phyloP scores from a whole-genome alignment of 2,113 vertebrate genomes.

The Syrmaticus mikado region DNA sequence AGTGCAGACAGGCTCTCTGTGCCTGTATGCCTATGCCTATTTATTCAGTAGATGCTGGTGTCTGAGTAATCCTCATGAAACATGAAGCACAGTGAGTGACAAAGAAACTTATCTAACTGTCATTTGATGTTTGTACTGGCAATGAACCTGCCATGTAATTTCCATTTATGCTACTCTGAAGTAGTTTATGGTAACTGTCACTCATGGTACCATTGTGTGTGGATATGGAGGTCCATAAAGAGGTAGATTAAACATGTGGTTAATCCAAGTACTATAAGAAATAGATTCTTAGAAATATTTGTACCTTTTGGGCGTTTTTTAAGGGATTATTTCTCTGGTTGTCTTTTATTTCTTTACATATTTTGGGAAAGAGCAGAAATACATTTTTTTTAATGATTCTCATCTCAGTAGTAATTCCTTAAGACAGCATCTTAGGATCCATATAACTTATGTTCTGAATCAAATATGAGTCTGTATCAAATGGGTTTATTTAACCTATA shows the following conservation, averaged over 20 bases:
- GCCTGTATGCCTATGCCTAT: constrained; percentile 28
- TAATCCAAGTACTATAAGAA: constrained; percentile 33
- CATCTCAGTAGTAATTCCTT: constrained; percentile 22
- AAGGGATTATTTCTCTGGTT: constrained; percentile 59
- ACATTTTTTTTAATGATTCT: neutral
- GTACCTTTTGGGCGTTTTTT: constrained; percentile 6
- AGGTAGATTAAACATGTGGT: constrained; percentile 6
- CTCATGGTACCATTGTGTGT: constrained; percentile 55
- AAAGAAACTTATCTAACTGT: neutral
- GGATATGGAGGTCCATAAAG: constrained; percentile 30
- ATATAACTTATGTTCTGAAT: constrained; percentile 18
- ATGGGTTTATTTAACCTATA: constrained; percentile 11
- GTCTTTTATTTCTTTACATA: constrained; percentile 15
- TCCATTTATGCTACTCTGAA: neutral
- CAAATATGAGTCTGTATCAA: constrained; percentile 23
- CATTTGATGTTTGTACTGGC: neutral
- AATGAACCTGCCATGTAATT: neutral
- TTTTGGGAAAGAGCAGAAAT: constrained; percentile 49
- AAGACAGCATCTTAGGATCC: constrained; percentile 34
- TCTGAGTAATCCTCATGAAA: constrained; percentile 45
- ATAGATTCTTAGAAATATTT: constrained; percentile 17
- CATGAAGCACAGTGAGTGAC: constrained; percentile 47
- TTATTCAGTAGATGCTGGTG: constrained; percentile 34
- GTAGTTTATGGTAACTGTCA: neutral
- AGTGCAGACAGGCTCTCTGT: constrained; percentile 1